Conservation (phyloP, 2,888 invertebrate genomes). For the Glaucopsyche alexis region DNA sequence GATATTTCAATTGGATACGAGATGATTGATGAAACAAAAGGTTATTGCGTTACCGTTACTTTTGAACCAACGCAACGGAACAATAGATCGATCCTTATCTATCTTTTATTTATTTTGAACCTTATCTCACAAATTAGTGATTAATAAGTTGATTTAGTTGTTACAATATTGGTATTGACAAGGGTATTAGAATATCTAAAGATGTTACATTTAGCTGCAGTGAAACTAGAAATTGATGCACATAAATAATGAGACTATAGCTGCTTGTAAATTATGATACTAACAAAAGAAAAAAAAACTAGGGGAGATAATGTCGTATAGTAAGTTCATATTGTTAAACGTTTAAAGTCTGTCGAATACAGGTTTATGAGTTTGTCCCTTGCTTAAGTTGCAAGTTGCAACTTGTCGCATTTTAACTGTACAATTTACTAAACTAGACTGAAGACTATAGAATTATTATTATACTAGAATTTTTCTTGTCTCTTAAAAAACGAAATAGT, state of each 20-base stretch:
- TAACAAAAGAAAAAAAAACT: not conserved
- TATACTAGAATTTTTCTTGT: no score
- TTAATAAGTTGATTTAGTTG: constrained; percentile 4
- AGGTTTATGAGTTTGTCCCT: not conserved
- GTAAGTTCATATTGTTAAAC: not conserved
- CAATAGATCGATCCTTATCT: constrained; percentile 3
- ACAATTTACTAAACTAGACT: not conserved
- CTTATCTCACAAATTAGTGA: constrained; percentile 6
- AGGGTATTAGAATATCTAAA: not conserved
- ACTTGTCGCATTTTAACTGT: not conserved
- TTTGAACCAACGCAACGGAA: constrained; percentile 11
- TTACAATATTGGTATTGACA: not conserved
- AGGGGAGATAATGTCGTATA: not conserved
- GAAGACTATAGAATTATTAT: no score
- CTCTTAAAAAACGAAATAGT: no score
- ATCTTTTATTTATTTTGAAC: not conserved
- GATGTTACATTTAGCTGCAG: no score
- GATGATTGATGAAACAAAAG: constrained; percentile 41
- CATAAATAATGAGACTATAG: no score
- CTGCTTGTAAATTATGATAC: no score
- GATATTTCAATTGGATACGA: constrained; percentile 35
- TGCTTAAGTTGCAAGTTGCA: not conserved
- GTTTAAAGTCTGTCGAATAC: not conserved
- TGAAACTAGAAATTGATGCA: no score
- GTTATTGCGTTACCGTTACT: constrained; percentile 40